phyloP scores from a whole-genome alignment of 2,797 vertebrate genomes.

The Falco peregrinus region DNA sequence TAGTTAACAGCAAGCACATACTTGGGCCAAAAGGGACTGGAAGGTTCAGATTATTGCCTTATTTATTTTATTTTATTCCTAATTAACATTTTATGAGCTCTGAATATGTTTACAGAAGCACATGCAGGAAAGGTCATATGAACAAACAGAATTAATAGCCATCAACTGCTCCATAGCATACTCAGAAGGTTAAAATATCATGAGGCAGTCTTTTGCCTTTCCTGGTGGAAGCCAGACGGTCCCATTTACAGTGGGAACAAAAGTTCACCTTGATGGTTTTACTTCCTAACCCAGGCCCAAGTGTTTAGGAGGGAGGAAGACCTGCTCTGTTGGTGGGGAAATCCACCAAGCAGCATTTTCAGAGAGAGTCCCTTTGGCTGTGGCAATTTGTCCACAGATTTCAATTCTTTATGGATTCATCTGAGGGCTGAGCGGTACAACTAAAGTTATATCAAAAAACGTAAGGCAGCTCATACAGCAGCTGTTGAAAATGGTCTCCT shows the following conservation, averaged over 20 bases:
- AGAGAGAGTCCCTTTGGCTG: background rate
- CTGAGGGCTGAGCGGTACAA: background rate
- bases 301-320: background rate
- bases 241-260: background rate
- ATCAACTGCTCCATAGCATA: background rate
- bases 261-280: background rate
- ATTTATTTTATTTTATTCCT: conserved; percentile 69
- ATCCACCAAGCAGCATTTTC: background rate
- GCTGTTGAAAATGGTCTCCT: background rate
- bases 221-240: background rate
- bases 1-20: background rate
- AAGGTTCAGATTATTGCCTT: conserved; percentile 45
- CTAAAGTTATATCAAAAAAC: background rate
- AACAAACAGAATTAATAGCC: conserved; percentile 43
- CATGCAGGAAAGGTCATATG: background rate
- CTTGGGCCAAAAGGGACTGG: background rate
- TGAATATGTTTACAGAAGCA: conserved; percentile 58
- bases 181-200: background rate
- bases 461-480: background rate
- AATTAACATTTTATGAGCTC: conserved; percentile 64
- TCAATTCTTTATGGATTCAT: background rate
- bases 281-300: background rate
- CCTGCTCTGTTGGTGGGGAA: background rate
- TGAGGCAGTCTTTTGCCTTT: background rate
- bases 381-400: background rate